Conservation (phyloP, 2,113 vertebrate genomes). For the Psilopsiagon aurifrons region DNA sequence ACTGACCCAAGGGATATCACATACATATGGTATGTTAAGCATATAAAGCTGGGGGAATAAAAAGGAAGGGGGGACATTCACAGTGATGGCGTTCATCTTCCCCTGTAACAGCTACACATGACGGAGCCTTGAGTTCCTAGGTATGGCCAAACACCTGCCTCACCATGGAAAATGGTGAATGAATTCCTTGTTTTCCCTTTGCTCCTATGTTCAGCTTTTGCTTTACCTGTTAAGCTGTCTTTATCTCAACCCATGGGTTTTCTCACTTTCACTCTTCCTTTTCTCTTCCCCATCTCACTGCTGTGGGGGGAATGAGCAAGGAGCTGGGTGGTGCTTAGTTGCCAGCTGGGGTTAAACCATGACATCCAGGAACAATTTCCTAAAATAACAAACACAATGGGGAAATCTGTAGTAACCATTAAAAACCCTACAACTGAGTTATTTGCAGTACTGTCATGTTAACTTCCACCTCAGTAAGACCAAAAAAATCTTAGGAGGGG, state of each 20-base stretch:
- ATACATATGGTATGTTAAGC: not conserved
- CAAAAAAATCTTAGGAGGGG: constrained; percentile 78
- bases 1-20: not conserved
- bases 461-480: constrained; percentile 83
- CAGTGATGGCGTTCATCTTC: not conserved
- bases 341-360: not conserved
- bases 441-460: constrained; percentile 84
- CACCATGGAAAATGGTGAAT: not conserved
- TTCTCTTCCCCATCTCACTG: not conserved
- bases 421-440: constrained; percentile 74
- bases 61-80: not conserved
- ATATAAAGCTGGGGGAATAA: not conserved
- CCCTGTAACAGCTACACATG: not conserved
- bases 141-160: not conserved
- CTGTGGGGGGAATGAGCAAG: not conserved
- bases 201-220: not conserved
- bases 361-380: constrained; percentile 75
- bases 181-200: not conserved
- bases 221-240: not conserved
- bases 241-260: not conserved
- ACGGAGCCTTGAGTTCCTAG: not conserved
- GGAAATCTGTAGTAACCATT: constrained; percentile 83
- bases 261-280: not conserved
- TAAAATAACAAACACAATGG: constrained; percentile 82
- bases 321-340: not conserved